phyloP scores from a whole-genome alignment of 2,113 vertebrate species.

The Neodon shergylaensis region DNA sequence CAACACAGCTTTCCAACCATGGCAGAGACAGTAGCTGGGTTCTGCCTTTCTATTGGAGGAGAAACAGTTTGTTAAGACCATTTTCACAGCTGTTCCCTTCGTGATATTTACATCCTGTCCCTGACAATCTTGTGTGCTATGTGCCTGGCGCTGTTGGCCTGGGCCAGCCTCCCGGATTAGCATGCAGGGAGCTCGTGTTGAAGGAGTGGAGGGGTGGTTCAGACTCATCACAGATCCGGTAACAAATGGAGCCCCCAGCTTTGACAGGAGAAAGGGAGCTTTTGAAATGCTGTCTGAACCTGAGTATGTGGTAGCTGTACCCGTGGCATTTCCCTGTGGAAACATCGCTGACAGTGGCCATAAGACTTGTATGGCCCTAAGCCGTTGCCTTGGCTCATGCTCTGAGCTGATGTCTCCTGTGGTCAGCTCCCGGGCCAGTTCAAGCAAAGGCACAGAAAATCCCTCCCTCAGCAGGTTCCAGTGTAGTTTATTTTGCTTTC shows the following conservation, averaged over 20 bases:
- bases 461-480: neutral
- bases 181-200: neutral
- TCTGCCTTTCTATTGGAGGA: neutral
- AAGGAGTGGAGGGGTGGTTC: too few relatives aligned
- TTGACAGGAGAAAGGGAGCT: neutral
- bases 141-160: neutral
- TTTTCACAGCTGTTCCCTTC: neutral
- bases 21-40: neutral
- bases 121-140: neutral
- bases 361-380: neutral
- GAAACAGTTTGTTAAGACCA: too few relatives aligned
- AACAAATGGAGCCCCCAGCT: neutral
- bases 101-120: neutral
- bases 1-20: neutral
- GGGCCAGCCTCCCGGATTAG: neutral
- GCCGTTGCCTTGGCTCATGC: neutral
- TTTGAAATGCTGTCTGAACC: neutral
- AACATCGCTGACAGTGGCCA: neutral
- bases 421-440: neutral
- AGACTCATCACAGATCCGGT: neutral
- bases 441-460: neutral
- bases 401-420: neutral
- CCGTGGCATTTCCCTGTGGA: neutral
- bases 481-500: neutral
- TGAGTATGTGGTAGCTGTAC: fast-evolving